Percentiles rank a stretch among this genome's conserved stretches.
These are phyloP conservation scores for Fistularia tabacaria DNA, from an alignment of 2,797 vertebrate species.

Conservation along the genomic window DNA sequence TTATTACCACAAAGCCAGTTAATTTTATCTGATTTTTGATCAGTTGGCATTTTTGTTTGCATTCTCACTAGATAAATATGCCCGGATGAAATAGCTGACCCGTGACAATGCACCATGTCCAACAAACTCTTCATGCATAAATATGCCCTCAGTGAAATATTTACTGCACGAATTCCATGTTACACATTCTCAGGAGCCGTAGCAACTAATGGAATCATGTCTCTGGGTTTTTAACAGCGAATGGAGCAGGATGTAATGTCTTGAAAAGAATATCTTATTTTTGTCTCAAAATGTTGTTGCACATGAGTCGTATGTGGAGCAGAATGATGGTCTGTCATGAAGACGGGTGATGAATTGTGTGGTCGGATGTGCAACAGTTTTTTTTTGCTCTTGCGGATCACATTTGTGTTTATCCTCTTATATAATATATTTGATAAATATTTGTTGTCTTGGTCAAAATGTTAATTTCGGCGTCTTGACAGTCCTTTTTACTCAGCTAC, in stretches of 20 bases:
- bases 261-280: conserved; percentile 33
- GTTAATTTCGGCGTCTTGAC: too few species aligned
- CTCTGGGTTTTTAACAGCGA: conserved; percentile 38
- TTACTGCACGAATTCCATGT: conserved; percentile 47
- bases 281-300: conserved; percentile 42
- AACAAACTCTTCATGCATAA: conserved; percentile 57
- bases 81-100: conserved; percentile 32
- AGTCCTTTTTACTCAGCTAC: too few species aligned
- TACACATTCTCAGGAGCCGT: conserved; percentile 52
- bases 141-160: conserved; percentile 45
- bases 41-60: background rate
- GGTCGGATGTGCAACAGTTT: conserved; percentile 18
- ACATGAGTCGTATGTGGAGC: conserved; percentile 44
- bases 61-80: conserved; percentile 9
- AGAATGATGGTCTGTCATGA: conserved; percentile 41
- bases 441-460: too few species aligned
- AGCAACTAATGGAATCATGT: conserved; percentile 57
- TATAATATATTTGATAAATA: too few species aligned
- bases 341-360: conserved; percentile 15
- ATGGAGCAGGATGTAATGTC: conserved; percentile 43
- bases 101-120: conserved; percentile 39
- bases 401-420: background rate
- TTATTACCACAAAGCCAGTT: too few species aligned
- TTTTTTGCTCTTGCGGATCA: conserved; percentile 5
- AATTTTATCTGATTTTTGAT: too few species aligned